phyloP scores from a whole-genome alignment of 2,113 vertebrate species.

The Cichladusa arquata region DNA sequence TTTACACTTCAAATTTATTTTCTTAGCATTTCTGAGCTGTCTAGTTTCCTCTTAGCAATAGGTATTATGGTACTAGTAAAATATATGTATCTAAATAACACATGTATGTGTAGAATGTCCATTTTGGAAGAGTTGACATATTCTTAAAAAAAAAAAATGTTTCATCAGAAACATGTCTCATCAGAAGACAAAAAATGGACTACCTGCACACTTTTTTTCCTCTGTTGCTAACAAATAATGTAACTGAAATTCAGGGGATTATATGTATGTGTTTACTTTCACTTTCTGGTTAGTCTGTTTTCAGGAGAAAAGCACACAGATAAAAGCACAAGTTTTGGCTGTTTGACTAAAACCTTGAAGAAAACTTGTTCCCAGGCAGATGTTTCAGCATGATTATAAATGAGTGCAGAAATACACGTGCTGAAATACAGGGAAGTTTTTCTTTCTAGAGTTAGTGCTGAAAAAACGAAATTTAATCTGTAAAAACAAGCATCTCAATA shows the following conservation, averaged over 20 bases:
- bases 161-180: background rate
- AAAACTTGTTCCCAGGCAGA: background rate
- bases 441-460: background rate
- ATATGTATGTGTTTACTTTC: background rate
- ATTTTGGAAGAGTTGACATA: background rate
- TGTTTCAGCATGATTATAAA: background rate
- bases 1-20: background rate
- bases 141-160: background rate
- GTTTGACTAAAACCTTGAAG: background rate
- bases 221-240: background rate
- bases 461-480: background rate
- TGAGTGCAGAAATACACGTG: background rate
- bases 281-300: background rate
- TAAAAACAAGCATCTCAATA: background rate
- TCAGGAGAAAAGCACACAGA: background rate
- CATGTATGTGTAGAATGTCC: accelerated
- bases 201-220: background rate
- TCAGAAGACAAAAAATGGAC: background rate
- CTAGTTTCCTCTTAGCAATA: background rate
- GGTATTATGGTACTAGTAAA: background rate
- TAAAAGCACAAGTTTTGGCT: background rate
- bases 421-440: background rate
- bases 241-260: background rate
- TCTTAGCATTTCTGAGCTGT: background rate
- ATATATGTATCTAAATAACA: background rate